Conservation (phyloP, 2,797 vertebrate genomes). For the Urocyon cinereoargenteus region DNA sequence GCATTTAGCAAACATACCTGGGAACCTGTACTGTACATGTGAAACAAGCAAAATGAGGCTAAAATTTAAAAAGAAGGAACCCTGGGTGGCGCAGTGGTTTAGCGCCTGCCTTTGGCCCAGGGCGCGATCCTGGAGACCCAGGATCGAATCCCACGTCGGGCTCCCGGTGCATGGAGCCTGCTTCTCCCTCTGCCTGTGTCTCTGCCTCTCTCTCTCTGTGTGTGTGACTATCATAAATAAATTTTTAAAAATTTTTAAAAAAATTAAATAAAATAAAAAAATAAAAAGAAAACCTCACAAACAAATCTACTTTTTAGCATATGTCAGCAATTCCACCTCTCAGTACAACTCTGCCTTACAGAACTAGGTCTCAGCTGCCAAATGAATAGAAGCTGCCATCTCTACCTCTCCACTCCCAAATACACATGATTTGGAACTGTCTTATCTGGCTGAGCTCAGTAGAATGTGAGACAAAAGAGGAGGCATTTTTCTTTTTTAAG, state of each 20-base stretch:
- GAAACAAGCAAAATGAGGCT: background rate
- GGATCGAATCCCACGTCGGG: no score
- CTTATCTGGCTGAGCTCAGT: background rate
- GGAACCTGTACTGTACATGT: background rate
- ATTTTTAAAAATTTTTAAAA: no score
- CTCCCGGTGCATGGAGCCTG: no score
- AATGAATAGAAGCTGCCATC: background rate
- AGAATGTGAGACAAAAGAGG: conserved; percentile 1
- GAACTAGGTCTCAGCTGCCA: background rate
- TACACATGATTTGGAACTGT: background rate
- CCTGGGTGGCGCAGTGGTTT: no score
- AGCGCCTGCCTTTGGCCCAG: no score
- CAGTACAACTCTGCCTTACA: background rate
- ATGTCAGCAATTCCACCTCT: background rate
- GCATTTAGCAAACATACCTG: background rate
- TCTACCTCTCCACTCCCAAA: background rate
- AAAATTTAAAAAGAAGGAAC: background rate
- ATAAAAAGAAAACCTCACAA: background rate
- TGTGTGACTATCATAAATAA: no score
- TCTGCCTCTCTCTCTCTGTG: no score
- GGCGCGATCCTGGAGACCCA: no score
- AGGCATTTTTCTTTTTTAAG: background rate
- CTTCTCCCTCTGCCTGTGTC: no score
- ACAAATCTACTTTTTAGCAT: background rate
- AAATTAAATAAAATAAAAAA: background rate